Conservation (phyloP, 2,797 vertebrate species). For the Ispidina lecontei region DNA sequence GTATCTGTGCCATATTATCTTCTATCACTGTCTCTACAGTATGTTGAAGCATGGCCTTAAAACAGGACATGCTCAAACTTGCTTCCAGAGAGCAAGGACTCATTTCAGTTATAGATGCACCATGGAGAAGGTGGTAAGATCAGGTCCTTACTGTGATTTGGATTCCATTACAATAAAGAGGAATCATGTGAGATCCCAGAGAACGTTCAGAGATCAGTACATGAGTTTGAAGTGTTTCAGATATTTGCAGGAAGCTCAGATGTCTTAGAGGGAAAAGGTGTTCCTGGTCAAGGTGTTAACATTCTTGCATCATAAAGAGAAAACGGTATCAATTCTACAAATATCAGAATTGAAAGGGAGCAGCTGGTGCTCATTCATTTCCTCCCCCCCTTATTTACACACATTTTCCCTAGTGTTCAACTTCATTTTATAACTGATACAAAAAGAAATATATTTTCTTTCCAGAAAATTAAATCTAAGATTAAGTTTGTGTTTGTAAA, state of each 20-base stretch:
- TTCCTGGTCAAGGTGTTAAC: neutral
- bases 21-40: neutral
- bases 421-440: slow-evolving; percentile 38
- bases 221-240: neutral
- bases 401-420: slow-evolving; percentile 28
- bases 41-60: rapidly evolving
- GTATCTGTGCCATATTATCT: neutral
- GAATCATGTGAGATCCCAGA: neutral
- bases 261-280: neutral
- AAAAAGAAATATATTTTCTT: slow-evolving; percentile 55
- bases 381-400: slow-evolving; percentile 51
- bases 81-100: neutral
- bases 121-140: neutral
- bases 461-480: slow-evolving; percentile 52
- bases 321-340: slow-evolving; percentile 36
- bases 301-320: slow-evolving; percentile 41
- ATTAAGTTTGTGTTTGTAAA: slow-evolving; percentile 49
- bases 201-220: neutral
- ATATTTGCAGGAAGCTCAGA: neutral
- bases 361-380: slow-evolving; percentile 58
- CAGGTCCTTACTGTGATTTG: neutral
- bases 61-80: neutral
- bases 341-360: slow-evolving; percentile 51
- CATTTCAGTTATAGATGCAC: neutral
- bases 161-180: neutral